Conservation (phyloP, 2,113 vertebrate genomes). For the Lagopus muta region DNA sequence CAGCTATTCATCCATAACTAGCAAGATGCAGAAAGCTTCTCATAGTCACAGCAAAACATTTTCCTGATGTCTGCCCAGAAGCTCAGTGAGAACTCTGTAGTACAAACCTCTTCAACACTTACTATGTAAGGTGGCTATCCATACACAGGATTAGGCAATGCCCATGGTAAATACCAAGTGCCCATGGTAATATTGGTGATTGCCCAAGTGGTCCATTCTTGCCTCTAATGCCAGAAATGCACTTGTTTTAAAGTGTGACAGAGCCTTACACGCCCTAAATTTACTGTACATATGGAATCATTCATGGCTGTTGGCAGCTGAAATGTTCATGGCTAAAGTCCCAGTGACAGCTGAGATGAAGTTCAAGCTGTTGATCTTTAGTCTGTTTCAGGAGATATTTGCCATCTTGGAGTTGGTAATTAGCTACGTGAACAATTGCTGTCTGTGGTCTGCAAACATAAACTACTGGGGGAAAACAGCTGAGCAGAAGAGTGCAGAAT, state of each 20-base stretch:
- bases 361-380: background rate
- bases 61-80: background rate
- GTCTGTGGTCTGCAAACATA: background rate
- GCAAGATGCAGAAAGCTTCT: background rate
- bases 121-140: background rate
- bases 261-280: background rate
- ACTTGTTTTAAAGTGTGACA: background rate
- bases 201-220: background rate
- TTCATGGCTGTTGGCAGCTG: slow-evolving; percentile 2
- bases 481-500: background rate
- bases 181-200: background rate
- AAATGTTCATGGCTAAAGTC: slow-evolving; percentile 26
- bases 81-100: background rate
- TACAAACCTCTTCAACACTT: background rate
- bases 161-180: background rate
- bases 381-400: background rate
- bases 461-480: background rate
- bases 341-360: slow-evolving; percentile 33
- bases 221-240: background rate
- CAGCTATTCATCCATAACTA: background rate
- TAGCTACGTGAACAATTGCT: background rate
- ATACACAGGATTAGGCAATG: background rate
- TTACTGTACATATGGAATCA: slow-evolving; percentile 20
- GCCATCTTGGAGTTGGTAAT: background rate
- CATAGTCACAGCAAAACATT: background rate